Percentiles rank a stretch among this genome's conserved stretches.
These are phyloP conservation scores for Euleptes europaea DNA, from an alignment of 2,113 vertebrate species.

Conservation along the genomic window DNA sequence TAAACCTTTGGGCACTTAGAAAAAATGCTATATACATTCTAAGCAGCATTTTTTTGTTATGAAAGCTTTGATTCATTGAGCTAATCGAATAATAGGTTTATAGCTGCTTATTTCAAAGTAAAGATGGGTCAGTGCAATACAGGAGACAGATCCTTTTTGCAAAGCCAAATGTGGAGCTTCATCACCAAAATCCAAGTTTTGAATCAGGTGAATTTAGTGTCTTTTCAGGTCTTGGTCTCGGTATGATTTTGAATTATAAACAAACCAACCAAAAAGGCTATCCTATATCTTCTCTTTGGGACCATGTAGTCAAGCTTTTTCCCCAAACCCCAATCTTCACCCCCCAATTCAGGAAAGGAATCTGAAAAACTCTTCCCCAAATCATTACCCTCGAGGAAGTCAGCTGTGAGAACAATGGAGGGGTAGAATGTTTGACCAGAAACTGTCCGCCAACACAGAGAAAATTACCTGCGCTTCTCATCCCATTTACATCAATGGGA, in stretches of 20 bases:
- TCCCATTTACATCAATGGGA: neutral
- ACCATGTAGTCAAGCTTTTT: neutral
- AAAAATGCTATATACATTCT: too few relatives aligned
- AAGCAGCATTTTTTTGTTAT: too few relatives aligned
- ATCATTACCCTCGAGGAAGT: too few relatives aligned
- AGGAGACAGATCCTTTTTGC: neutral
- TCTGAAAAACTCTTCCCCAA: neutral
- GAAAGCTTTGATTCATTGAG: too few relatives aligned
- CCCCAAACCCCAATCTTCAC: neutral
- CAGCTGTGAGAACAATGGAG: too few relatives aligned
- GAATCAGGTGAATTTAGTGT: neutral
- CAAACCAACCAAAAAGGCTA: neutral
- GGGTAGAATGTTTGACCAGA: neutral
- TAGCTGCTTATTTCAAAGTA: neutral
- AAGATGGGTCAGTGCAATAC: neutral
- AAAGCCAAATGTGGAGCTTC: neutral
- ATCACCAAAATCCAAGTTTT: neutral
- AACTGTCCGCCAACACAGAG: neutral
- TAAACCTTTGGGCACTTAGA: too few relatives aligned
- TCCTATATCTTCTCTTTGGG: neutral
- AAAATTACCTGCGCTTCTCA: neutral
- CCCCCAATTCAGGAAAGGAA: neutral
- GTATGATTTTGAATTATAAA: neutral
- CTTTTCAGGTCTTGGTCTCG: neutral
- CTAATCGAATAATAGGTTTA: too few relatives aligned